Percentiles rank a stretch among this genome's conserved stretches.
Conservation (phyloP, 2,113 vertebrate species). For the Crocuta crocuta region DNA sequence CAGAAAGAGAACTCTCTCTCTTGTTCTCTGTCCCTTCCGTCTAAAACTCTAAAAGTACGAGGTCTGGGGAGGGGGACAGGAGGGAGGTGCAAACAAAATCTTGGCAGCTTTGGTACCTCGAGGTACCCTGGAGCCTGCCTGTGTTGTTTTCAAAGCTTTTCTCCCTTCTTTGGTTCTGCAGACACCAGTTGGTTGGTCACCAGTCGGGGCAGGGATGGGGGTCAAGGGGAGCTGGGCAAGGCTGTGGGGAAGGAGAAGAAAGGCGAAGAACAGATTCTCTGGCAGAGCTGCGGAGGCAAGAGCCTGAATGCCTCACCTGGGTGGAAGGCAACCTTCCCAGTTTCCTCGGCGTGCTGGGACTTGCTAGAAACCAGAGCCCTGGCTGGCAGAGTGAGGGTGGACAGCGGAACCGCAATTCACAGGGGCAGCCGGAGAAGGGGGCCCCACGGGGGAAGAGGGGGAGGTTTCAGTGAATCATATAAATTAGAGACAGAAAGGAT, state of each 20-base stretch:
- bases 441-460: not conserved
- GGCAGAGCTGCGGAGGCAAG: not conserved
- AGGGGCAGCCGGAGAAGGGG: conserved; percentile 25
- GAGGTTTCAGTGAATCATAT: conserved; percentile 71
- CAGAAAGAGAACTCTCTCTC: not conserved
- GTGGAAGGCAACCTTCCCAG: conserved; percentile 58
- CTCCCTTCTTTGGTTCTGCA: not conserved
- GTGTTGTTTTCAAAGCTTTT: not conserved
- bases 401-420: conserved; percentile 72
- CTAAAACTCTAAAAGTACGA: not conserved
- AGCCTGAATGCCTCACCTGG: not conserved
- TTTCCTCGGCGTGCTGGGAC: conserved; percentile 55
- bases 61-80: accelerated
- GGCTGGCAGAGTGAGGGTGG: conserved; percentile 58
- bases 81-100: not conserved
- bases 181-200: not conserved
- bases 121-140: not conserved
- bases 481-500: conserved; percentile 81
- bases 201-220: not conserved
- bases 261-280: not conserved
- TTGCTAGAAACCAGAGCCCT: conserved; percentile 54
- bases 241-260: conserved; percentile 28
- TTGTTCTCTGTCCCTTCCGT: not conserved
- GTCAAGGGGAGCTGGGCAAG: not conserved
- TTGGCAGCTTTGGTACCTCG: not conserved